Evolutionary conservation across 2,113 vertebrate species (phyloP).

Genomic region (Lutjanus erythropterus): DNA sequence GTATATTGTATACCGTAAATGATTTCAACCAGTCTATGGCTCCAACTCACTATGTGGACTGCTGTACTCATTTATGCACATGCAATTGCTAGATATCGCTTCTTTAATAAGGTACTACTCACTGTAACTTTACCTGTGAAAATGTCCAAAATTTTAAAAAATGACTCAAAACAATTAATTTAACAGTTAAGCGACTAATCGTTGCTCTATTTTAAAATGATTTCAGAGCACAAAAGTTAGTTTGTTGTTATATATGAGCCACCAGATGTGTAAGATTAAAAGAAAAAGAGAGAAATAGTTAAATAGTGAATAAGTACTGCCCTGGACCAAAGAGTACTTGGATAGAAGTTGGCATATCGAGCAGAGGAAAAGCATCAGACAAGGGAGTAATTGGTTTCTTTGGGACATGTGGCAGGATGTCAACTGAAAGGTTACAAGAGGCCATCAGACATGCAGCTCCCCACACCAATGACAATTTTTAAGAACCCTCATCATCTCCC

Average conservation of each 20-base stretch:
- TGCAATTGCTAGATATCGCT: too few relatives aligned
- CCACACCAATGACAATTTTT: slow-evolving; percentile 56
- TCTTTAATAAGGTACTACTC: too few relatives aligned
- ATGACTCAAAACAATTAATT: too few relatives aligned
- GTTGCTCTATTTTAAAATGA: slow-evolving; percentile 1
- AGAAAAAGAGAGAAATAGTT: slow-evolving; percentile 32
- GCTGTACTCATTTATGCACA: too few relatives aligned
- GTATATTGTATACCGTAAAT: too few relatives aligned
- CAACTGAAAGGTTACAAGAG: slow-evolving; percentile 68
- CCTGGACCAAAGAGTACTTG: slow-evolving; percentile 56
- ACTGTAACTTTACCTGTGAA: too few relatives aligned
- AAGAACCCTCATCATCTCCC: slow-evolving; percentile 62
- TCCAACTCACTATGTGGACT: too few relatives aligned
- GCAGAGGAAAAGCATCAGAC: slow-evolving; percentile 67
- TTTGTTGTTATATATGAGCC: slow-evolving; percentile 10
- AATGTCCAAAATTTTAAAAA: too few relatives aligned
- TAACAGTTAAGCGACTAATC: too few relatives aligned
- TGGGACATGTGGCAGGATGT: slow-evolving; percentile 74
- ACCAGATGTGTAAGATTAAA: slow-evolving; percentile 27
- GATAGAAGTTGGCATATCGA: slow-evolving; percentile 78
- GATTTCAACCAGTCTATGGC: too few relatives aligned
- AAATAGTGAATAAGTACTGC: slow-evolving; percentile 59
- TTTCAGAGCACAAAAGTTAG: slow-evolving; percentile 7
- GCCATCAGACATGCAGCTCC: slow-evolving; percentile 57
- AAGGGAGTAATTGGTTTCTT: slow-evolving; percentile 85